A percentile compares a stretch with the other conserved stretches of the same genome.
phyloP scores from a whole-genome alignment of 1,140 invertebrate species.

The Brachionus calyciflorus region DNA sequence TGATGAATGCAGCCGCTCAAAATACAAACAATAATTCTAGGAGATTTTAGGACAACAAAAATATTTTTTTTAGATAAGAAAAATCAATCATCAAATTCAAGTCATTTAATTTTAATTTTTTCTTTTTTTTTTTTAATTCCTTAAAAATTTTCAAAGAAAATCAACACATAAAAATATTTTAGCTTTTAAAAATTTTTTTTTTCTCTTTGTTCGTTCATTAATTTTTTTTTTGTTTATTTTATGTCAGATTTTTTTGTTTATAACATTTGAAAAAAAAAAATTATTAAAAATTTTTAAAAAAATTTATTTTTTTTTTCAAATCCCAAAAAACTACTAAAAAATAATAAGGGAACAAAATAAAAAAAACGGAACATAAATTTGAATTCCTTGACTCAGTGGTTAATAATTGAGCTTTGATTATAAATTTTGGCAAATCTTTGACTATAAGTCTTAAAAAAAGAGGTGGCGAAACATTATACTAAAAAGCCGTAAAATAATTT shows the following conservation, averaged over 20 bases:
- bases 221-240: too few relatives aligned
- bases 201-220: background rate
- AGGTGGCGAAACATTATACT: too few relatives aligned
- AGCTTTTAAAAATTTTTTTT: background rate
- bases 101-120: too few relatives aligned
- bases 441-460: too few relatives aligned
- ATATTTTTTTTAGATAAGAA: too few relatives aligned
- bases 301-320: background rate
- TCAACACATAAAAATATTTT: background rate
- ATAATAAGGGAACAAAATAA: too few relatives aligned
- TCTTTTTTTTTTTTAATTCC: too few relatives aligned
- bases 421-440: background rate
- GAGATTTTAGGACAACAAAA: background rate
- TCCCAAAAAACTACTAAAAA: too few relatives aligned
- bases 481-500: too few relatives aligned
- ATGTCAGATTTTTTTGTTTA: background rate
- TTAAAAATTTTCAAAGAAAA: too few relatives aligned
- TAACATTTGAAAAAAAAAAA: background rate
- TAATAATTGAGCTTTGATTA: background rate
- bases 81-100: too few relatives aligned
- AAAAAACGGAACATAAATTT: too few relatives aligned
- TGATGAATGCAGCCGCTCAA: background rate
- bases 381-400: background rate
- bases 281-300: background rate
- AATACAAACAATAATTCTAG: background rate